A percentile compares a stretch with the other conserved stretches of the same genome.
Evolutionary conservation across 2,113 vertebrate species (phyloP).

Genomic region (Varanus salvator): DNA sequence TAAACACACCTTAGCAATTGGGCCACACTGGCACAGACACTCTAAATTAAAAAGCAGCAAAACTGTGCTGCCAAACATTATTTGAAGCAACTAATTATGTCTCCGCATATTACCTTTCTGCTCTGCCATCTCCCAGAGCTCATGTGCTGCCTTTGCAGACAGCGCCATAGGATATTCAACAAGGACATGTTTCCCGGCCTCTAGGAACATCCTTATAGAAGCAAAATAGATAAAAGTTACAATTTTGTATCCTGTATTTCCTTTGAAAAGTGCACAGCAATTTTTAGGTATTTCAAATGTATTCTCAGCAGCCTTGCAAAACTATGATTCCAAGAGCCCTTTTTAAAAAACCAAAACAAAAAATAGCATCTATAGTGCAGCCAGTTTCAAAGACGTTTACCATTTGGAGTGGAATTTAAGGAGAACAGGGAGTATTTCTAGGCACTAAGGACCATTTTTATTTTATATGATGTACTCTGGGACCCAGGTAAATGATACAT

Average conservation of each 20-base stretch:
- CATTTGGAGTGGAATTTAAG: background rate
- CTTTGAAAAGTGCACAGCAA: background rate
- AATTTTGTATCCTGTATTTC: background rate
- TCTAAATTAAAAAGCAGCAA: background rate
- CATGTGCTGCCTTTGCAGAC: constrained; percentile 77
- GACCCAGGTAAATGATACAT: background rate
- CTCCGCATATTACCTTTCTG: constrained; percentile 83
- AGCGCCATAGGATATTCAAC: constrained; percentile 94
- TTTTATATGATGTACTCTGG: background rate
- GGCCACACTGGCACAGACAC: background rate
- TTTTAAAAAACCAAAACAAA: background rate
- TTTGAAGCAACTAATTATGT: background rate
- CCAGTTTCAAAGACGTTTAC: background rate
- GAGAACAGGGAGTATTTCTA: background rate
- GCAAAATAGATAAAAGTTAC: constrained; percentile 6
- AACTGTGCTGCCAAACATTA: background rate
- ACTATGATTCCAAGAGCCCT: background rate
- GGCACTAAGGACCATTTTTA: background rate
- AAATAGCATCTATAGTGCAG: background rate
- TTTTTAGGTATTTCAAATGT: background rate
- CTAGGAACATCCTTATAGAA: constrained; percentile 83
- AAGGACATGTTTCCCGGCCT: constrained; percentile 92
- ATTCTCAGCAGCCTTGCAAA: background rate
- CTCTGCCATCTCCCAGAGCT: constrained; percentile 86
- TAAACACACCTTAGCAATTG: background rate